A percentile compares a stretch with the other conserved stretches of the same genome.
phyloP scores from a whole-genome alignment of 2,888 invertebrate genomes.

The Hedya salicella region DNA sequence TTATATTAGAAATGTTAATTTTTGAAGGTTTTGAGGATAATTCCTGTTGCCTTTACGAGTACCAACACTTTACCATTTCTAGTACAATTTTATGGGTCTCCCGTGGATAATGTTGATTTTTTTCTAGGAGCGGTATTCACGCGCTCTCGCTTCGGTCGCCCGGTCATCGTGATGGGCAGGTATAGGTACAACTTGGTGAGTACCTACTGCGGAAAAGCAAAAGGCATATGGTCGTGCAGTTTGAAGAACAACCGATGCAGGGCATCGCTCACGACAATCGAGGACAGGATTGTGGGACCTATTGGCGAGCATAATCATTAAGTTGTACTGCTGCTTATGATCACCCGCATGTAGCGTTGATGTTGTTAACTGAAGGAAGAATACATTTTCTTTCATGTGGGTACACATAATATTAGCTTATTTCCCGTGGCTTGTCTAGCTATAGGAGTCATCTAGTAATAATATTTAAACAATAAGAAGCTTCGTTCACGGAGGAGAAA shows the following conservation, averaged over 20 bases:
- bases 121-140: slow-evolving; percentile 17
- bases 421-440: no score
- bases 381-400: no score
- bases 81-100: background rate
- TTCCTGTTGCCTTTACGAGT: no score
- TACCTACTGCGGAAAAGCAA: slow-evolving; percentile 14
- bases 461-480: no score
- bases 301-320: slow-evolving; percentile 17
- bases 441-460: no score
- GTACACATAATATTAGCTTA: no score
- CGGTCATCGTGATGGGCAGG: slow-evolving; percentile 17
- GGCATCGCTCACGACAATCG: slow-evolving; percentile 36
- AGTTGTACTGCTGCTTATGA: background rate
- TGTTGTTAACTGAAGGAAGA: no score
- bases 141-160: slow-evolving; percentile 19
- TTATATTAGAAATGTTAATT: no score
- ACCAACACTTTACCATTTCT: no score
- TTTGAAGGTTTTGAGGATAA: no score
- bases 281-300: slow-evolving; percentile 2
- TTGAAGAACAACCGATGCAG: slow-evolving; percentile 40
- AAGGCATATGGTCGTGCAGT: slow-evolving; percentile 39
- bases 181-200: slow-evolving; percentile 24
- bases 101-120: background rate
- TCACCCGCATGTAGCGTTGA: background rate
- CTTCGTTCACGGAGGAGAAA: no score